Percentiles rank a stretch among this genome's conserved stretches.
Conservation (phyloP, 1,140 invertebrate genomes). For the Agrilus planipennis region DNA sequence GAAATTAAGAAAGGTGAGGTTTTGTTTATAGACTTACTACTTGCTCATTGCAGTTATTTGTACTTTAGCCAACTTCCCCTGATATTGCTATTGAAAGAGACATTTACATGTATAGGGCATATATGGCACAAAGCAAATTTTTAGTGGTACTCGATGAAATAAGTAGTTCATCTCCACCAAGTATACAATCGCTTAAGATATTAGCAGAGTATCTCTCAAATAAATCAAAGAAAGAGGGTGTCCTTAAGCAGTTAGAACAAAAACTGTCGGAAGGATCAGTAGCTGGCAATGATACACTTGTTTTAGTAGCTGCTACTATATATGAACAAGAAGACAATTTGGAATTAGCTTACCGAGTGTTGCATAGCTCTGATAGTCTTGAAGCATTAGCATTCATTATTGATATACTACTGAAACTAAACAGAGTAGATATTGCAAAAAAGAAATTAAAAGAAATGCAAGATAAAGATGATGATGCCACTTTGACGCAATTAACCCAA, state of each 20-base stretch:
- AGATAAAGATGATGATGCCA: slow-evolving; percentile 95
- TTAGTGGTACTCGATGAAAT: slow-evolving; percentile 87
- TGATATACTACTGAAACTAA: slow-evolving; percentile 82
- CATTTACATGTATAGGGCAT: slow-evolving; percentile 80
- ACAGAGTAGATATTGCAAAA: slow-evolving; percentile 84
- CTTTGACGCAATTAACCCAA: slow-evolving; percentile 86
- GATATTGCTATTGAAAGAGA: slow-evolving; percentile 68
- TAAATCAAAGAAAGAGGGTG: slow-evolving; percentile 37
- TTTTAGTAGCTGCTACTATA: slow-evolving; percentile 83
- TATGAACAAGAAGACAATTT: slow-evolving; percentile 84
- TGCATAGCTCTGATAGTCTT: slow-evolving; percentile 72
- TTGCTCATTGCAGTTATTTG: neutral
- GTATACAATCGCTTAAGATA: slow-evolving; percentile 64
- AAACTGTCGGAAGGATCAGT: slow-evolving; percentile 49
- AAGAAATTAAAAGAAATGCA: slow-evolving; percentile 90
- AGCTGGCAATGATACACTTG: slow-evolving; percentile 60
- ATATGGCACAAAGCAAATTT: slow-evolving; percentile 87
- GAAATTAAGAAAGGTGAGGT: slow-evolving; percentile 62
- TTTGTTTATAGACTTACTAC: slow-evolving; percentile 2
- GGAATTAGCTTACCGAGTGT: slow-evolving; percentile 72
- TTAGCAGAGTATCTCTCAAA: slow-evolving; percentile 75
- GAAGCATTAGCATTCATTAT: slow-evolving; percentile 67
- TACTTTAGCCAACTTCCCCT: slow-evolving; percentile 47
- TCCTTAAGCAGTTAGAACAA: slow-evolving; percentile 48
- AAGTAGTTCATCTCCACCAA: slow-evolving; percentile 45